phyloP scores from a whole-genome alignment of 37 sponge, comb jelly and placozoan genomes.

The Theonella swinhoei region DNA sequence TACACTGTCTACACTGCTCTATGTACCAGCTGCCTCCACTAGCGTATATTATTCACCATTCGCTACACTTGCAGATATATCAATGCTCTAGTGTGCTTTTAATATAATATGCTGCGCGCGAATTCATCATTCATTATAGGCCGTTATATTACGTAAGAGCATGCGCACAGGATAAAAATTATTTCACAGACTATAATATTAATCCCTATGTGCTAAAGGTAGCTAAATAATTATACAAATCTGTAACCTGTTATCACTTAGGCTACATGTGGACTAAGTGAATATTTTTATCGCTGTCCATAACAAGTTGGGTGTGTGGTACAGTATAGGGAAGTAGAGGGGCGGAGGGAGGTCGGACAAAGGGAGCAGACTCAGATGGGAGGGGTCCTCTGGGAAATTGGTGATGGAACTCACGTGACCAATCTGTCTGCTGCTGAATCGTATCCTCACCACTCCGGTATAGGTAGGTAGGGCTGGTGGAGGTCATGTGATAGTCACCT shows the following conservation, averaged over 20 bases:
- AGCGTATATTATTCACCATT: too few relatives aligned
- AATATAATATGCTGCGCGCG: too few relatives aligned
- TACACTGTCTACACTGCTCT: too few relatives aligned
- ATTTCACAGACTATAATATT: neutral
- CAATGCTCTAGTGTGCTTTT: too few relatives aligned
- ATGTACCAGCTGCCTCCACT: too few relatives aligned
- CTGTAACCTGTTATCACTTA: too few relatives aligned
- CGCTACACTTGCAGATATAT: too few relatives aligned
- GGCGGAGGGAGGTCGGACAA: neutral
- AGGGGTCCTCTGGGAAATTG: slow-evolving; percentile 36
- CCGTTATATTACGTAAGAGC: neutral
- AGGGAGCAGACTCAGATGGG: too few relatives aligned
- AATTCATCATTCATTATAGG: too few relatives aligned
- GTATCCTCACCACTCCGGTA: slow-evolving; percentile 58
- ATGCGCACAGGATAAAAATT: neutral
- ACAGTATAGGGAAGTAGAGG: neutral
- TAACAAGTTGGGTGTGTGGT: slow-evolving; percentile 12
- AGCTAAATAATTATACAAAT: too few relatives aligned
- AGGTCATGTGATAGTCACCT: slow-evolving; percentile 1
- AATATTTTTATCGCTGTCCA: slow-evolving; percentile 30
- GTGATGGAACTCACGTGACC: slow-evolving; percentile 70
- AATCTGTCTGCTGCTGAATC: slow-evolving; percentile 65
- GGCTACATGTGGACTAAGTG: slow-evolving; percentile 45
- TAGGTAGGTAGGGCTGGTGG: neutral
- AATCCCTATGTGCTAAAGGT: neutral